Conservation (phyloP, 2,113 vertebrate species). For the Bagarius yarrelli region DNA sequence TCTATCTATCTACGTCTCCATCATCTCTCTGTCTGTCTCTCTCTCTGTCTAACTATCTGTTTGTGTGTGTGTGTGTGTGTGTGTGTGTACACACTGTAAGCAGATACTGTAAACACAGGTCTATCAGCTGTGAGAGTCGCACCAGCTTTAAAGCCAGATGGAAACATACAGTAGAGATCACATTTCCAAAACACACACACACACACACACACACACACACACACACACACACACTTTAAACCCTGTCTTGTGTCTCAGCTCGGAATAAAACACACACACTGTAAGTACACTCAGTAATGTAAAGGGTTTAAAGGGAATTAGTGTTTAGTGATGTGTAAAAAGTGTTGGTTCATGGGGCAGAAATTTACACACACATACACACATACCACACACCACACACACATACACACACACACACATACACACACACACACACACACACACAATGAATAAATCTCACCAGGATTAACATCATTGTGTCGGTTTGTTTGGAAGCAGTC, state of each 20-base stretch:
- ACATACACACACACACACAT: too few species aligned
- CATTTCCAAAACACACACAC: slow-evolving; percentile 33
- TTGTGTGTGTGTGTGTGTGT: slow-evolving; percentile 8
- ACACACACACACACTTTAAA: slow-evolving; percentile 5
- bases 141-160: slow-evolving; percentile 30
- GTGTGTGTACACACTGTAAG: slow-evolving; percentile 30
- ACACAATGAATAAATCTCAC: slow-evolving; percentile 19
- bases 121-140: slow-evolving; percentile 38
- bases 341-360: slow-evolving; percentile 13
- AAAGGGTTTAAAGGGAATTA: slow-evolving; percentile 27
- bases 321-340: slow-evolving; percentile 28
- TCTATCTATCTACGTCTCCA: too few species aligned
- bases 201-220: slow-evolving; percentile 14
- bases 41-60: not conserved
- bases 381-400: slow-evolving; percentile 6
- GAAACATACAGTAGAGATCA: slow-evolving; percentile 35
- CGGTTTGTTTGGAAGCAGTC: not conserved
- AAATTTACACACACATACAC: not conserved
- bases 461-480: not conserved
- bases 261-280: not conserved
- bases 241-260: not conserved
- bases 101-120: slow-evolving; percentile 36
- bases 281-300: not conserved
- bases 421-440: not conserved
- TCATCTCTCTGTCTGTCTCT: too few species aligned